Base-by-base conservation (phyloP, 2,113 vertebrate species). In the Hystrix brachyura region DNA sequence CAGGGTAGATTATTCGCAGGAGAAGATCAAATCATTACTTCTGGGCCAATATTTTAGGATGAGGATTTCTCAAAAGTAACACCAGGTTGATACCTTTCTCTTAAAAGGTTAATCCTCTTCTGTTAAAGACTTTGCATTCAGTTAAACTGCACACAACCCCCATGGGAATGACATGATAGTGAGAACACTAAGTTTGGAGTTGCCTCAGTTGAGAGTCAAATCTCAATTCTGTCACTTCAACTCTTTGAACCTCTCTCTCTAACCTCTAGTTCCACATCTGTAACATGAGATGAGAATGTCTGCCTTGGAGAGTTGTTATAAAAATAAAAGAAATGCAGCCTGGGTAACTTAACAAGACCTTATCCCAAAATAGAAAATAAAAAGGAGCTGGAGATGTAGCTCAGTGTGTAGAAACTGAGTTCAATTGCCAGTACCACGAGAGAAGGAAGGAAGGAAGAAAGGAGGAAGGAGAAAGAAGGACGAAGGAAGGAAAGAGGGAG, bases 211-310 rank as follows among this genome's bases (percentile, higher is more conserved):
- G 11, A 85, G 38, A 64, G 12, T 48, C n/a, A 81, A 57, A 87
- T 80, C 53, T 21, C 69, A 79, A 10, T 74, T 94, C 89, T 43
- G 53, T 59, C 46, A 34, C 46, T 57, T 74, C 55, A 69, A n/a
- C 12, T 89, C 43, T 87, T 85, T 87, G 48, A 94, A 60, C 67
- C 53, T 91, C 27, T 51, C 29, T 84, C 65, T 51, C 48, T 81
- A 91, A 27, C 48, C 48, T 87, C 55, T 78, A 18, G 82, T 93
- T 93, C 18, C 32, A 91, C 38, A 90, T 34, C 59, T 92, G 11
- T 43, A 84, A 84, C 60, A 53, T 53, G 21, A 25, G 3, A 59
- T 14, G 5, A 46, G 76, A 86, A 93, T 84, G 53, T 76, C 46
- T 96, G 27, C 82, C 64, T 92, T 17, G 15, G 8, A 85, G 13